These are phyloP conservation scores for Caranx ignobilis DNA, from an alignment of 2,113 vertebrate species.

Conservation along the genomic window DNA sequence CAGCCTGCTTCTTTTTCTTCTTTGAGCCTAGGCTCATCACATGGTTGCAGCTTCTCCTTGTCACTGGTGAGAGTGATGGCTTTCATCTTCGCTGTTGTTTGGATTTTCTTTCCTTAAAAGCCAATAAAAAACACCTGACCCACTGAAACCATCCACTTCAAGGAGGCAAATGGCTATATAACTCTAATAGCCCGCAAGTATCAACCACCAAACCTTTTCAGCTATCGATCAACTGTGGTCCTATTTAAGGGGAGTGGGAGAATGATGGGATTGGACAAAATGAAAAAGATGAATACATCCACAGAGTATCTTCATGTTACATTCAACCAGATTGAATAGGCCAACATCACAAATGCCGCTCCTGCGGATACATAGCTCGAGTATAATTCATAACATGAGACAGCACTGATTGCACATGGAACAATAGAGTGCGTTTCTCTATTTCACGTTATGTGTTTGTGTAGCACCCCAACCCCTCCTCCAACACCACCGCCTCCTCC, in stretches of 20 bases:
- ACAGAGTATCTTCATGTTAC: background rate
- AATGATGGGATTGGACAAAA: slow-evolving; percentile 29
- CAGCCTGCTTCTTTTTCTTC: slow-evolving; percentile 8
- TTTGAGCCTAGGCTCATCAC: slow-evolving; percentile 33
- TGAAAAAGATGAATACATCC: slow-evolving; percentile 19
- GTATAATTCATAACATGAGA: slow-evolving; percentile 62
- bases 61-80: slow-evolving; percentile 53
- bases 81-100: slow-evolving; percentile 59
- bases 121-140: slow-evolving; percentile 64
- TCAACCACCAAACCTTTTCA: slow-evolving; percentile 26
- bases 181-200: slow-evolving; percentile 30
- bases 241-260: slow-evolving; percentile 13
- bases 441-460: slow-evolving; percentile 73
- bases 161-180: slow-evolving; percentile 43
- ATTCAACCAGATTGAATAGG: slow-evolving; percentile 6
- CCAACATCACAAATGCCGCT: slow-evolving; percentile 33
- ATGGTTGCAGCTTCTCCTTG: slow-evolving; percentile 32
- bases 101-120: slow-evolving; percentile 53
- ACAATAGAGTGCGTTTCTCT: slow-evolving; percentile 70
- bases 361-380: slow-evolving; percentile 25
- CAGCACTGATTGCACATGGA: slow-evolving; percentile 61
- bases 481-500: slow-evolving; percentile 47
- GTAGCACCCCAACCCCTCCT: slow-evolving; percentile 58
- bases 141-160: slow-evolving; percentile 35
- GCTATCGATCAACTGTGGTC: slow-evolving; percentile 23